Evolutionary conservation across 1,140 invertebrate genomes (phyloP), one percentile per base, ranked within the genome.

Genomic region (Dendrolimus kikuchii): DNA sequence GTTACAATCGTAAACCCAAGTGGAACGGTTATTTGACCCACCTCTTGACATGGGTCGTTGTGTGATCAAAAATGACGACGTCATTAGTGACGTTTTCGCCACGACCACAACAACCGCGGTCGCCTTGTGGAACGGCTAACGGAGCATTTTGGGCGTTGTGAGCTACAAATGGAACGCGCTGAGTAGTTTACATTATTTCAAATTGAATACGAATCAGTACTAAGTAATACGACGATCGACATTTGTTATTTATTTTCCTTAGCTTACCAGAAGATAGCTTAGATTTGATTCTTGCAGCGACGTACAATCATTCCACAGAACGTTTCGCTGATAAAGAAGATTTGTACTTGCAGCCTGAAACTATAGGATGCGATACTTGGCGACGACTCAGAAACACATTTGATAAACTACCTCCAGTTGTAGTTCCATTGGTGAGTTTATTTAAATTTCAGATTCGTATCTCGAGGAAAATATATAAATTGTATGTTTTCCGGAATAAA

Each of bases 271-370:
- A 88, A 53, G 91, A 92, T 66, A 88, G 88, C 44, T 74, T 92
- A 40, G 92, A 93, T 67, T 86, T 92, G 38, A 74, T 90, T 46
- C 64, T 93, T 41, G 71, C 85, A 38, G 78, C 91, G 0, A 86
- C 88, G 0, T 93, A 92, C 63, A 87, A 92, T 68, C 91, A 92
- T 37, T 87, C 86, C 0, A 74, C 75, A 4, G 90, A 91, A 59
- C 61, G 79, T 5, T 92, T 92, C 68, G 86, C 89, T 0, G 89
- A 91, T n/a, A 89, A 88, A 49, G 81, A 89, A 3, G 91, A 92
- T 58, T 59, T 88, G 5, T 85, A 88, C 51, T 55, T 92, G 40
- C 91, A 92, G 62, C 82, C 86, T 0, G 91, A 92, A 57, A 91
- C 91, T 42, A 68, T 80, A 10, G 86, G 88, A 4, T 74, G 79